Evolutionary conservation across 1,140 invertebrate species (phyloP).

Genomic region (Cherax destructor): DNA sequence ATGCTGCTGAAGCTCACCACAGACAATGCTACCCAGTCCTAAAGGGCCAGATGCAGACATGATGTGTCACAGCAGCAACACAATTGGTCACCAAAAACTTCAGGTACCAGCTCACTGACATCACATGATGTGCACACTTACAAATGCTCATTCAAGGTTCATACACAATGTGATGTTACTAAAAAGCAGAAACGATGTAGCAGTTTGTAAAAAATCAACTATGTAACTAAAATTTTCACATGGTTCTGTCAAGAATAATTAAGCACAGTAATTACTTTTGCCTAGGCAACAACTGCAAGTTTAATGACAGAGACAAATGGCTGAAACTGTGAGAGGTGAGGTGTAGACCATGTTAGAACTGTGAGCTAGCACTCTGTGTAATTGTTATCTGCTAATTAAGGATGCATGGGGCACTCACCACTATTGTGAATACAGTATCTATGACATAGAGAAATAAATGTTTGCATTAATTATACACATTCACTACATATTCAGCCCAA

Average conservation of each 20-base stretch:
- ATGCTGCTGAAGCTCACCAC: not conserved
- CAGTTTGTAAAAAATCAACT: not conserved
- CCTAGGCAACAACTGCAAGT: not conserved
- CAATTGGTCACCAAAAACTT: not conserved
- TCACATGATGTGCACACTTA: not conserved
- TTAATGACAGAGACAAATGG: not conserved
- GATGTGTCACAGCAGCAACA: constrained; percentile 1
- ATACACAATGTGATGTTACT: not conserved
- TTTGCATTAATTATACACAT: not conserved
- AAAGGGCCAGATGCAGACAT: not conserved
- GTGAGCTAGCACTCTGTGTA: not conserved
- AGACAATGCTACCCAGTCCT: not conserved
- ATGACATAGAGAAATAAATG: not conserved
- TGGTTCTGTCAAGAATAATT: not conserved
- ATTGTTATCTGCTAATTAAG: not conserved
- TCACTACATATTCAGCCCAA: not conserved
- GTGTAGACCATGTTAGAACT: not conserved
- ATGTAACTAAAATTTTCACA: not conserved
- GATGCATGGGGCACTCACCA: not conserved
- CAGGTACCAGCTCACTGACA: not conserved
- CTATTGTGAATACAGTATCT: not conserved
- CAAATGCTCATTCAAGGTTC: not conserved
- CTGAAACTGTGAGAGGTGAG: not conserved
- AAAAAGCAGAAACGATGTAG: not conserved
- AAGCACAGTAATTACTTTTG: too few relatives aligned